phyloP scores from a whole-genome alignment of 2,113 vertebrate genomes.

The Cervus canadensis region DNA sequence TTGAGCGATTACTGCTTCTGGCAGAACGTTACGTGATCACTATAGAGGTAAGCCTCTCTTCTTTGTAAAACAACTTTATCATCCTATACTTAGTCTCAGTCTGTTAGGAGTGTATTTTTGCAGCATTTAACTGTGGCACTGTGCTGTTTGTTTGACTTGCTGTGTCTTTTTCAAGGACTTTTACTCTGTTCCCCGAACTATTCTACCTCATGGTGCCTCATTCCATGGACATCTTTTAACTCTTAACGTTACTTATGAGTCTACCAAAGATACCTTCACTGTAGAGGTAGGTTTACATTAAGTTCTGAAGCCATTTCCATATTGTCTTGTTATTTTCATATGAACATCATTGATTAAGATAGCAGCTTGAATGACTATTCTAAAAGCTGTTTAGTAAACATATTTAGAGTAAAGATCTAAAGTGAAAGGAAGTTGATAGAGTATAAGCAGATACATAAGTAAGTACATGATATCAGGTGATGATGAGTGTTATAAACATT shows the following conservation, averaged over 20 bases:
- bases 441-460: neutral
- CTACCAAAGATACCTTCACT: constrained; percentile 98
- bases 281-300: constrained; percentile 87
- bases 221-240: constrained; percentile 97
- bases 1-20: constrained; percentile 95
- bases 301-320: neutral
- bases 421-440: neutral
- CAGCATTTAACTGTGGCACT: neutral
- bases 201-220: constrained; percentile 99
- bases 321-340: neutral
- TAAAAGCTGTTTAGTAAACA: neutral
- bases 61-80: neutral
- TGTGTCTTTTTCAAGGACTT: constrained; percentile 85
- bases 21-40: constrained; percentile 98
- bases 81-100: neutral
- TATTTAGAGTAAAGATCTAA: neutral
- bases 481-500: neutral
- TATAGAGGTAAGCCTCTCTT: constrained; percentile 89
- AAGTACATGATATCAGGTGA: neutral
- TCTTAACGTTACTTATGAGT: constrained; percentile 95
- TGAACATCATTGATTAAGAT: neutral
- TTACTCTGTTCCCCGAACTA: constrained; percentile 97
- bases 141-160: neutral
- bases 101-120: neutral
- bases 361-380: neutral